phyloP scores from a whole-genome alignment of 1,140 invertebrate genomes.

The Condylostylus longicornis region DNA sequence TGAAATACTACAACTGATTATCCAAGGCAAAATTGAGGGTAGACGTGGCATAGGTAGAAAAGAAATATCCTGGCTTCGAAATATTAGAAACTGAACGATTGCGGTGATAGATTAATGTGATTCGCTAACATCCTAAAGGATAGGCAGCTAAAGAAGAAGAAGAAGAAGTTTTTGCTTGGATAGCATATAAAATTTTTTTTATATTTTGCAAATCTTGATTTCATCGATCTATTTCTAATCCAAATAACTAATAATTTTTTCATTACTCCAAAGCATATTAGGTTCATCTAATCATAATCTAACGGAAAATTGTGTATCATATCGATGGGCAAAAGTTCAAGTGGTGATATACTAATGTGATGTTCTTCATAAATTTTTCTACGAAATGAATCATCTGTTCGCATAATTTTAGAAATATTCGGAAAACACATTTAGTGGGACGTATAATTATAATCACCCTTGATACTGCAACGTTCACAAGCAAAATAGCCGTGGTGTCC shows the following conservation, averaged over 20 bases:
- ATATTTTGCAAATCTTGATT: background rate
- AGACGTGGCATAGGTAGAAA: too few relatives aligned
- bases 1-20: too few relatives aligned
- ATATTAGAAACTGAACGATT: too few relatives aligned
- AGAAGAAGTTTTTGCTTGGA: background rate
- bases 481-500: conserved; percentile 8
- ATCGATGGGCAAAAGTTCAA: conserved; percentile 12
- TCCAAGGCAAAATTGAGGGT: too few relatives aligned
- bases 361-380: conserved; percentile 7
- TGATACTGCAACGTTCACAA: conserved; percentile 12
- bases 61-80: too few relatives aligned
- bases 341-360: conserved; percentile 10
- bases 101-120: too few relatives aligned
- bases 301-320: conserved; percentile 18
- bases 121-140: too few relatives aligned
- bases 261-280: conserved; percentile 19
- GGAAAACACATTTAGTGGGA: conserved; percentile 6
- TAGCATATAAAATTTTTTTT: background rate
- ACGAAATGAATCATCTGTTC: conserved; percentile 14
- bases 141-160: too few relatives aligned
- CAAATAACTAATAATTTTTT: conserved; percentile 1
- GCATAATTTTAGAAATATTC: conserved; percentile 4
- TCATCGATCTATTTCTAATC: background rate
- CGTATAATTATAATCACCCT: conserved; percentile 8
- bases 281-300: conserved; percentile 26